These are phyloP conservation scores for Hydrocynus forskahlii DNA, from an alignment of 2,797 vertebrate genomes.

Conservation along the genomic window DNA sequence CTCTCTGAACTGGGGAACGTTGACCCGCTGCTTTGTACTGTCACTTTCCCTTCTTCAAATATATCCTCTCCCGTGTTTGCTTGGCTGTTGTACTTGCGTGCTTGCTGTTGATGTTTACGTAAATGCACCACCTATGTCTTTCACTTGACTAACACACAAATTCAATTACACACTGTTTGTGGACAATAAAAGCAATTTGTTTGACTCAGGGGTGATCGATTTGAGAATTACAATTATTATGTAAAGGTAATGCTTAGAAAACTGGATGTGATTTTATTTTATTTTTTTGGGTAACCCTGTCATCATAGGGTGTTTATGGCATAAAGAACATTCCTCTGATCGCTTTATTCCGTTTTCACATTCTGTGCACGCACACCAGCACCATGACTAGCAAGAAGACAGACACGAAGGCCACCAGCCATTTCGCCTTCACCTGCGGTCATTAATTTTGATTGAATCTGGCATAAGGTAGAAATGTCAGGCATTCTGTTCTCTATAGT, in stretches of 20 bases:
- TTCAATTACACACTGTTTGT: too few species aligned
- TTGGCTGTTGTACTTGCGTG: constrained; percentile 61
- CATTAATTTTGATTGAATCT: constrained; percentile 15
- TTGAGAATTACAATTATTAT: too few species aligned
- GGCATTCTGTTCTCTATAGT: constrained; percentile 17
- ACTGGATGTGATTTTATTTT: too few species aligned
- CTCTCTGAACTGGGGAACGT: constrained; percentile 73
- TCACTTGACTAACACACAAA: constrained; percentile 23
- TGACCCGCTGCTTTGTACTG: constrained; percentile 79
- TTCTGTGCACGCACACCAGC: not conserved
- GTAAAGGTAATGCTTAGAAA: too few species aligned
- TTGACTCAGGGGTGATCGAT: too few species aligned
- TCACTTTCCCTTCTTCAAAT: constrained; percentile 81
- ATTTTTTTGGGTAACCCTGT: too few species aligned
- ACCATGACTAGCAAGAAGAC: not conserved
- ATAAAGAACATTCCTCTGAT: not conserved
- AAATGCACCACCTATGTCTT: constrained; percentile 48
- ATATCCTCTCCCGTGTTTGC: constrained; percentile 75
- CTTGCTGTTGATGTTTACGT: constrained; percentile 57
- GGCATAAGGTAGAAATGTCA: constrained; percentile 19
- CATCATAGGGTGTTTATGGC: too few species aligned
- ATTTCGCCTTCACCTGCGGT: not conserved
- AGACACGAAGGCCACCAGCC: not conserved
- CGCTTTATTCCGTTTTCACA: not conserved
- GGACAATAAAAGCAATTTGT: too few species aligned